These are phyloP conservation scores for Periophthalmodon schlosseri DNA, from an alignment of 2,113 vertebrate species.

Conservation along the genomic window DNA sequence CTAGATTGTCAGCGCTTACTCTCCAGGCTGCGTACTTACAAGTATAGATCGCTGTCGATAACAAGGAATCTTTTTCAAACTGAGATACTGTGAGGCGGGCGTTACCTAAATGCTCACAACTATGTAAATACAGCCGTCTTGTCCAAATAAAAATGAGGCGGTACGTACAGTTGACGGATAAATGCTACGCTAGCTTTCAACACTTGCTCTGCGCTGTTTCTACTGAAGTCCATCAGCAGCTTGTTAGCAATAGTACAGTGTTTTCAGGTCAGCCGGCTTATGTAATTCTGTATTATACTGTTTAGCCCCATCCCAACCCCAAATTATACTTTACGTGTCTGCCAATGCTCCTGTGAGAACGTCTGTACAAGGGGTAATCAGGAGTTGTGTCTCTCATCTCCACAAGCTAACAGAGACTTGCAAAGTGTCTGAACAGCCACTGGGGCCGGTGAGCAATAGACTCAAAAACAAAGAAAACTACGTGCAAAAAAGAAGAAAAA, in stretches of 20 bases:
- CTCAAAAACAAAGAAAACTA: background rate
- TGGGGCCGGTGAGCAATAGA: background rate
- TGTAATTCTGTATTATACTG: slow-evolving; percentile 16
- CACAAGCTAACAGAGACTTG: background rate
- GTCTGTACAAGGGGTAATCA: slow-evolving; percentile 8
- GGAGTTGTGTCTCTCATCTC: slow-evolving; percentile 2
- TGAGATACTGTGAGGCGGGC: background rate
- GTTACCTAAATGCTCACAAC: background rate
- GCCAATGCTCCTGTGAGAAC: slow-evolving; percentile 1
- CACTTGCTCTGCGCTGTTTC: slow-evolving; percentile 4
- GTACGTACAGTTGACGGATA: background rate
- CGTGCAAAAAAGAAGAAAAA: background rate
- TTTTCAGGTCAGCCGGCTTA: background rate
- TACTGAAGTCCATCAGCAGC: background rate
- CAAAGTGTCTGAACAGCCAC: background rate
- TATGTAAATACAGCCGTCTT: slow-evolving; percentile 4
- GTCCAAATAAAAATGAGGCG: background rate
- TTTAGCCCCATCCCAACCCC: background rate
- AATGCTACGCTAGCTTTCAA: slow-evolving; percentile 1
- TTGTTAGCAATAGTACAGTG: background rate
- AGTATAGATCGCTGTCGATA: background rate
- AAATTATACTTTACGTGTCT: slow-evolving; percentile 8
- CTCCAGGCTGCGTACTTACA: too few relatives aligned
- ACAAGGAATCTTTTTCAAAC: background rate
- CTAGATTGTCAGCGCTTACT: background rate